These are phyloP conservation scores for Aplidium turbinatum DNA, from an alignment of 23 tunicate genomes.

Conservation along the genomic window DNA sequence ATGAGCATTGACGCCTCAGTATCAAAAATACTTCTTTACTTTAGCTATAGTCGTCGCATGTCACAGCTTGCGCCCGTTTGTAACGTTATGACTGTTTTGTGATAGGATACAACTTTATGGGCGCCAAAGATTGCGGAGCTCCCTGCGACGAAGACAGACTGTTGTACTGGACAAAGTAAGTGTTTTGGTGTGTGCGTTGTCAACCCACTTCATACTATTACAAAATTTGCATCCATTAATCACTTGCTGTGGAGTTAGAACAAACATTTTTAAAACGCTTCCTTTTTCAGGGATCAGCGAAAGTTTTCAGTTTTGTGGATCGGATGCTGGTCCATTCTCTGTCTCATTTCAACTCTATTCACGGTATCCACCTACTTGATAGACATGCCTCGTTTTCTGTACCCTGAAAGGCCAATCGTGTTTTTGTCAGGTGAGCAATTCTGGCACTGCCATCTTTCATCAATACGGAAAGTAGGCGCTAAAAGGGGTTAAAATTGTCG, in stretches of 20 bases:
- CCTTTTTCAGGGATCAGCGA: conserved; percentile 31
- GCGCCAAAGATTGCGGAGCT: conserved; percentile 67
- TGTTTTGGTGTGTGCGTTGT: background rate
- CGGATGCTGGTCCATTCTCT: conserved; percentile 79
- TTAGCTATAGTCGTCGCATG: too few species aligned
- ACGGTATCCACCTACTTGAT: conserved; percentile 89
- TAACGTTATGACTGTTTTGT: background rate
- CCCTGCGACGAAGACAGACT: conserved; percentile 71
- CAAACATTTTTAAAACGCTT: too few species aligned
- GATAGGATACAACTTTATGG: conserved; percentile 77
- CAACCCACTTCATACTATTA: background rate
- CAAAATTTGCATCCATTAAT: too few species aligned
- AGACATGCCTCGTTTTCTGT: conserved; percentile 82
- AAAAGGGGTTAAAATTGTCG: too few species aligned
- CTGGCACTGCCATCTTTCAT: too few species aligned
- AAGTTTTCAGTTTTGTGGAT: conserved; percentile 64
- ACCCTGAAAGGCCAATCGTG: conserved; percentile 94
- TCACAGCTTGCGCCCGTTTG: background rate
- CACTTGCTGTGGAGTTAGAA: too few species aligned
- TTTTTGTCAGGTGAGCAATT: conserved; percentile 75
- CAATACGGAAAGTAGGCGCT: too few species aligned
- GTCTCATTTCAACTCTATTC: conserved; percentile 82
- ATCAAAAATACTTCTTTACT: too few species aligned
- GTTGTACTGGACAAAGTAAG: conserved; percentile 72
- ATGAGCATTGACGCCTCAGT: too few species aligned